A percentile compares a stretch with the other conserved stretches of the same genome.
Evolutionary conservation across 2,888 invertebrate genomes (phyloP).

Genomic region (Noctua pronuba): DNA sequence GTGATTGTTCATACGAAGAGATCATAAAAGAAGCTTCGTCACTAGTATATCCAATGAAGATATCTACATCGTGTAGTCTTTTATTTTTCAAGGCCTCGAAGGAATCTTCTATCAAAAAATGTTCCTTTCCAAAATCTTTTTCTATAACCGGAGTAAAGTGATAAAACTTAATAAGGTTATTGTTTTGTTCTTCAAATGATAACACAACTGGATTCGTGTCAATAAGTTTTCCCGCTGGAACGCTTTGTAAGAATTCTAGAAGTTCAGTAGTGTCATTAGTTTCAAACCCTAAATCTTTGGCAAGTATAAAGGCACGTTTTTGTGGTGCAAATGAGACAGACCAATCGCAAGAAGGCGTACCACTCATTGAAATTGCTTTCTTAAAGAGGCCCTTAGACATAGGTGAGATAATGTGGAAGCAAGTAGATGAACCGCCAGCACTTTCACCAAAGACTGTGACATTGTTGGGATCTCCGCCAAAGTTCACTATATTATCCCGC

Average conservation of each 20-base stretch:
- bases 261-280: conserved; percentile 72
- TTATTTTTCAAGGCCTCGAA: conserved; percentile 79
- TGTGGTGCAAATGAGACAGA: conserved; percentile 67
- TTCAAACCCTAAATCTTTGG: conserved; percentile 73
- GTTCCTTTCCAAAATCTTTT: conserved; percentile 74
- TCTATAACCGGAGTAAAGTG: conserved; percentile 78
- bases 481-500: conserved; percentile 71
- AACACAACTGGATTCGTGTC: conserved; percentile 68
- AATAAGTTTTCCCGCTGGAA: conserved; percentile 71
- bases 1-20: conserved; percentile 37
- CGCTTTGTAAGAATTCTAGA: conserved; percentile 74
- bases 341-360: conserved; percentile 75
- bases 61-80: conserved; percentile 88
- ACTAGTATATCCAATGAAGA: conserved; percentile 93
- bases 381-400: conserved; percentile 75
- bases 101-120: conserved; percentile 74
- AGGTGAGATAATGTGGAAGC: conserved; percentile 72
- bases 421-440: conserved; percentile 71
- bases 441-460: conserved; percentile 78
- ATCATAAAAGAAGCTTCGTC: conserved; percentile 89
- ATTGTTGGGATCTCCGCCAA: conserved; percentile 75
- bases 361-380: conserved; percentile 75
- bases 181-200: conserved; percentile 68
- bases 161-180: conserved; percentile 70
- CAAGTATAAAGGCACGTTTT: conserved; percentile 74